A percentile compares a stretch with the other conserved stretches of the same genome.
Evolutionary conservation across 2,113 vertebrate species (phyloP).

Genomic region (Anhinga rufa): DNA sequence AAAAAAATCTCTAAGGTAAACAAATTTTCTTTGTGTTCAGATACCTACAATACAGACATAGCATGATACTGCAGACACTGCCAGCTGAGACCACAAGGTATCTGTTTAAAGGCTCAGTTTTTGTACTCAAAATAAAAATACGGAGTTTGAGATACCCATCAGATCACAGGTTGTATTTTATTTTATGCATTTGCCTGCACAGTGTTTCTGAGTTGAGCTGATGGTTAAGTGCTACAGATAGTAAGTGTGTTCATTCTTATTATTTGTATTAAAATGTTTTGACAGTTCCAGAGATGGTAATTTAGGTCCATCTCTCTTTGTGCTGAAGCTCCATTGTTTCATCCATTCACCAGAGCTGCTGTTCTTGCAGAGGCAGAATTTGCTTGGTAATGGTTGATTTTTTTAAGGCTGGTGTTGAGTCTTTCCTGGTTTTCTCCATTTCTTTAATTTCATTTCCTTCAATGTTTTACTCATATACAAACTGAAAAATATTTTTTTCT

Average conservation of each 20-base stretch:
- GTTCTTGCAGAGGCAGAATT: background rate
- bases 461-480: background rate
- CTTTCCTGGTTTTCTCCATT: background rate
- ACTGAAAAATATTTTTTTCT: background rate
- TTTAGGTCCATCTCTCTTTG: background rate
- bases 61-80: background rate
- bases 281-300: background rate
- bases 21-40: background rate
- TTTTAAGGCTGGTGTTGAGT: background rate
- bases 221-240: background rate
- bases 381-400: background rate
- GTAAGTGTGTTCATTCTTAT: background rate
- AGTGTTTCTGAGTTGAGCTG: background rate
- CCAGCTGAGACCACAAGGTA: background rate
- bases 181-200: background rate
- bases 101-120: background rate
- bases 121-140: background rate
- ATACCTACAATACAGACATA: background rate
- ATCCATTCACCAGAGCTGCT: background rate
- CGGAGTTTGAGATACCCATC: background rate
- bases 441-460: background rate
- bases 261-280: background rate
- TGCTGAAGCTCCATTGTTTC: background rate
- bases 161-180: background rate
- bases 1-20: background rate